Evolutionary conservation across 2,797 vertebrate genomes (phyloP), one percentile per base, ranked within the genome.

Genomic region (Morus bassanus): DNA sequence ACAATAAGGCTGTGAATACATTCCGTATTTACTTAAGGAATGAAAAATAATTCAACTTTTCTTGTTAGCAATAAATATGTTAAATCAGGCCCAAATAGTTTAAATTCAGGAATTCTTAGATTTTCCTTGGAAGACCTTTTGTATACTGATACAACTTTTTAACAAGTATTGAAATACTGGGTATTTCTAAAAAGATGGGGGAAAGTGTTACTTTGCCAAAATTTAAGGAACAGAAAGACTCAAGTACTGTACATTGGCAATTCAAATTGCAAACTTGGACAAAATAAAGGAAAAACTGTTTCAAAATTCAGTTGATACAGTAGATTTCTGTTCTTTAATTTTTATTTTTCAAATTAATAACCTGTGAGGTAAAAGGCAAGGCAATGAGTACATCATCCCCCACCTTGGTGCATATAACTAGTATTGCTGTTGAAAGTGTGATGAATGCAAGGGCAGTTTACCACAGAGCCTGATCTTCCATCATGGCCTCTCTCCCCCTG

Each of bases 401-500:
- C 3, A 28, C 11, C 24, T 50, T 64, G 50, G 27, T 63, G 18
- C 39, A 23, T 51, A 1, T 50, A 72, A 18, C 60, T 67, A 16
- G 4, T 73, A 30, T 37, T 77, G 63, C 24, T 91, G 39, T 68
- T 80, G 18, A 18, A 91, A 70, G 21, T 11, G 8, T 70, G 23
- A 43, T 10, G 33, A 57, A 21, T 16, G 7, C 43, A 43, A 54
- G 57, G 46, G 22, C 27, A 13, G 16, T 60, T 74, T 27, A n/a
- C 23, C 13, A 24, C 12, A 37, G 43, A 83, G 35, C 33, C 28
- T 51, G 27, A 21, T 74, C 10, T 39, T 74, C 69, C 35, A 6
- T 53, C 0, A 0, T 56, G 17, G 39, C 73, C 8, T 27, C 33
- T 64, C 39, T 45, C 13, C 14, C 8, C 13, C 2, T n/a, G 28